A percentile compares a stretch with the other conserved stretches of the same genome.
Evolutionary conservation across 1,140 invertebrate species (phyloP).

Genomic region (Euura lappo): DNA sequence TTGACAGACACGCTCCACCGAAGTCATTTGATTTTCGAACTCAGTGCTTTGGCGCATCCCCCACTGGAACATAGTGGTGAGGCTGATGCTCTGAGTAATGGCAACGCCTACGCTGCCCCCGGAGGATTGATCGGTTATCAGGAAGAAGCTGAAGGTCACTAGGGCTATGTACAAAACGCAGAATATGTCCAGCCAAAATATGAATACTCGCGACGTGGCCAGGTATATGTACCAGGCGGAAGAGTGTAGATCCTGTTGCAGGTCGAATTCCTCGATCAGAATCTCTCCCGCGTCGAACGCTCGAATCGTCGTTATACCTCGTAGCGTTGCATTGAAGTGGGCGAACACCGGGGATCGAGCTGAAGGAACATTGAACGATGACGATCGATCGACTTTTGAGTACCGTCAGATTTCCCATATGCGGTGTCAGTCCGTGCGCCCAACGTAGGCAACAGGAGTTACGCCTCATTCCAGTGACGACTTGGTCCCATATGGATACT

Average conservation of each 20-base stretch:
- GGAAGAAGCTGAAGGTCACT: constrained; percentile 73
- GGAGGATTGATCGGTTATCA: constrained; percentile 59
- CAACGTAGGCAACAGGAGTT: no score
- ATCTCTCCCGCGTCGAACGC: constrained; percentile 76
- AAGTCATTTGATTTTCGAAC: constrained; percentile 83
- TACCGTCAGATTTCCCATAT: no score
- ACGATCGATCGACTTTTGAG: constrained; percentile 7
- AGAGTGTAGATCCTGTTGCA: constrained; percentile 76
- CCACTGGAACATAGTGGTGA: constrained; percentile 87
- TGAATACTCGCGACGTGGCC: constrained; percentile 71
- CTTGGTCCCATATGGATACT: no score
- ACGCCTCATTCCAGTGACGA: no score
- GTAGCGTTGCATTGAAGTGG: constrained; percentile 81
- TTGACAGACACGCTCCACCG: constrained; percentile 77
- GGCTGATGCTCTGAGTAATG: constrained; percentile 79
- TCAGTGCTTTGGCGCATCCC: constrained; percentile 83
- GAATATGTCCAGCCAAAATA: constrained; percentile 79
- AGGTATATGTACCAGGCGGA: constrained; percentile 72
- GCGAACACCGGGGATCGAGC: constrained; percentile 84
- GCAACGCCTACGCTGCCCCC: constrained; percentile 81
- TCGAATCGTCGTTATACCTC: constrained; percentile 84
- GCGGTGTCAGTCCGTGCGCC: no score
- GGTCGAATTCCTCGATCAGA: constrained; percentile 76
- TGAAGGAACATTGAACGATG: constrained; percentile 58
- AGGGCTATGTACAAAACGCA: constrained; percentile 75